phyloP scores from a whole-genome alignment of 2,888 invertebrate species.

The Campoplex capitator region DNA sequence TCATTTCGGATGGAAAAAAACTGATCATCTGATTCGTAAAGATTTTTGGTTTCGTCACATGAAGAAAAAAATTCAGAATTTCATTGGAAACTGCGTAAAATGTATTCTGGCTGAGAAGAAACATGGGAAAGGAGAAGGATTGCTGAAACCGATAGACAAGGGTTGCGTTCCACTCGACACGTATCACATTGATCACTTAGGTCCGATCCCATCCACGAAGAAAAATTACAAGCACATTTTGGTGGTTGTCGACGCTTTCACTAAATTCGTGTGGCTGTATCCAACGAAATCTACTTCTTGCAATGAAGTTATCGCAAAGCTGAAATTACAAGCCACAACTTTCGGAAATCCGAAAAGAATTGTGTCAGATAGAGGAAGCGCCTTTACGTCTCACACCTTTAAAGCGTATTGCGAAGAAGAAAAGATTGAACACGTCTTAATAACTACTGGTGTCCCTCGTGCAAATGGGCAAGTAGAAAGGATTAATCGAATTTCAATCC shows the following conservation, averaged over 20 bases:
- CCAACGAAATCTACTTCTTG: neutral
- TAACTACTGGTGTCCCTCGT: slow-evolving; percentile 9
- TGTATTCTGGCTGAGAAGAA: too few relatives aligned
- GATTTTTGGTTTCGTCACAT: slow-evolving; percentile 20
- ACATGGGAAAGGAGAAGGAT: too few relatives aligned
- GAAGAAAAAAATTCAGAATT: neutral
- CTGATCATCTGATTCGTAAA: neutral
- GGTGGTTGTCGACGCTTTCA: neutral
- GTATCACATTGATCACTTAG: neutral
- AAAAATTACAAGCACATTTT: neutral
- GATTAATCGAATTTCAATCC: slow-evolving; percentile 27
- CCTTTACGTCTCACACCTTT: too few relatives aligned
- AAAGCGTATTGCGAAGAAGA: too few relatives aligned
- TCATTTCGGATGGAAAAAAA: neutral
- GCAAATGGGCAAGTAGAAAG: slow-evolving; percentile 20
- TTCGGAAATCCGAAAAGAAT: neutral
- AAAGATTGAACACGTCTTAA: neutral
- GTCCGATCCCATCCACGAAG: neutral
- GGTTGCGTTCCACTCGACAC: neutral
- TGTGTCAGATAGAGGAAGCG: too few relatives aligned
- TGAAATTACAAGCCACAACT: neutral
- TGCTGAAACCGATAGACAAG: neutral
- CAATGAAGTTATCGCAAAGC: neutral
- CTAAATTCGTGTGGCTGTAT: neutral
- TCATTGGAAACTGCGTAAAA: too few relatives aligned